phyloP scores from a whole-genome alignment of 1,140 invertebrate genomes.

The Solenopsis invicta region DNA sequence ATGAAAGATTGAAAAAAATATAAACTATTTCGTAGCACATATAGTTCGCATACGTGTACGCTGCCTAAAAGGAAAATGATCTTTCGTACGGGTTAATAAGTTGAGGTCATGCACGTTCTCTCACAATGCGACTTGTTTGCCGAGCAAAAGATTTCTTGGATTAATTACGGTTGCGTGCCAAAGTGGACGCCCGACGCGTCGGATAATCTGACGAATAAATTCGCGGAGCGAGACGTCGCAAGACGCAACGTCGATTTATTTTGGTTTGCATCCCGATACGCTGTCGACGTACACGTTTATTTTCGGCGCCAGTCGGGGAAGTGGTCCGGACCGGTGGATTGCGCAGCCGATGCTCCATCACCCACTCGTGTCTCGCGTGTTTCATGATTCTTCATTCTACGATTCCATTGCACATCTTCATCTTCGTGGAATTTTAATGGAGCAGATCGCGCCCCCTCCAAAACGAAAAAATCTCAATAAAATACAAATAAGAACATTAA shows the following conservation, averaged over 20 bases:
- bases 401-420: not conserved
- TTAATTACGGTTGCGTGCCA: not conserved
- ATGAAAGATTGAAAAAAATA: not conserved
- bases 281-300: constrained; percentile 75
- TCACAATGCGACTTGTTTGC: not conserved
- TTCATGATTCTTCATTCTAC: constrained; percentile 33
- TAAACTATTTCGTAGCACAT: not conserved
- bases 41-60: too few species aligned
- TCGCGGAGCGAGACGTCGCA: constrained; percentile 28
- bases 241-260: constrained; percentile 72
- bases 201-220: constrained; percentile 31
- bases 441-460: not conserved
- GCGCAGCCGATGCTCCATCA: constrained; percentile 55
- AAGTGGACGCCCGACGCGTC: constrained; percentile 1
- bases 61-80: not conserved
- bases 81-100: not conserved
- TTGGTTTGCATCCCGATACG: constrained; percentile 69
- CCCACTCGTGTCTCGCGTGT: constrained; percentile 4
- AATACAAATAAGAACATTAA: not conserved
- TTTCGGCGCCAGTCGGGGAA: constrained; percentile 62
- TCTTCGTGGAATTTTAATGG: constrained; percentile 15
- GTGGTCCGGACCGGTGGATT: constrained; percentile 58
- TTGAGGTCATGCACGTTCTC: not conserved
- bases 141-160: not conserved
- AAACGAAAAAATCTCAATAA: not conserved